Conservation (phyloP, 2,797 vertebrate species). For the Sciurus vulgaris region DNA sequence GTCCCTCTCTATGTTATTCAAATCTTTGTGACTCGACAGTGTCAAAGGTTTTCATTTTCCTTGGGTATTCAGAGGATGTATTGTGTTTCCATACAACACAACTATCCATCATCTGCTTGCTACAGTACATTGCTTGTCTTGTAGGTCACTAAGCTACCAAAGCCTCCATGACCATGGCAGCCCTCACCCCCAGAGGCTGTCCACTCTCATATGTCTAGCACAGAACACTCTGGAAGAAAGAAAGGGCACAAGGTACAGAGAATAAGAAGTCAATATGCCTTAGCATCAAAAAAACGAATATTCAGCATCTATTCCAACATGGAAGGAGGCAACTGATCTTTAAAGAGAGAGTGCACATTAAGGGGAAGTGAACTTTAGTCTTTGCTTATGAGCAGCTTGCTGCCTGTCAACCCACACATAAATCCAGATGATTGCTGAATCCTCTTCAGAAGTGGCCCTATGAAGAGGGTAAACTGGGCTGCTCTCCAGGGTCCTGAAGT, state of each 20-base stretch:
- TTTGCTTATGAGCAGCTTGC: neutral
- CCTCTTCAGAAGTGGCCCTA: neutral
- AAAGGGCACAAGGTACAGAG: neutral
- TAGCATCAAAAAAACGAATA: neutral
- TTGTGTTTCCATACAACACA: neutral
- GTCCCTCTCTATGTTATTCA: conserved; percentile 24
- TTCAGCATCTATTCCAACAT: neutral
- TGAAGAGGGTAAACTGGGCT: rapidly evolving
- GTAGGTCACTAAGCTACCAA: neutral
- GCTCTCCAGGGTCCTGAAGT: conserved; percentile 48
- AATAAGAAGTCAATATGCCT: neutral
- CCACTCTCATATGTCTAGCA: neutral
- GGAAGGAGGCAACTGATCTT: neutral
- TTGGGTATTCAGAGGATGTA: neutral
- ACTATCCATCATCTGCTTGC: neutral
- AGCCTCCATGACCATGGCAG: neutral
- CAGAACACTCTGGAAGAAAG: conserved; percentile 7
- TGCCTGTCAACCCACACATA: neutral
- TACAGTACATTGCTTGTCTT: neutral
- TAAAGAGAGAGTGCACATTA: neutral
- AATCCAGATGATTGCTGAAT: neutral
- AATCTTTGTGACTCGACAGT: neutral
- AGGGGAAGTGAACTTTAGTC: neutral
- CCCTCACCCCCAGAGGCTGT: neutral
- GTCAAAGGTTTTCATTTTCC: neutral